phyloP scores from a whole-genome alignment of 2,113 vertebrate genomes.

The Tetrao urogallus region DNA sequence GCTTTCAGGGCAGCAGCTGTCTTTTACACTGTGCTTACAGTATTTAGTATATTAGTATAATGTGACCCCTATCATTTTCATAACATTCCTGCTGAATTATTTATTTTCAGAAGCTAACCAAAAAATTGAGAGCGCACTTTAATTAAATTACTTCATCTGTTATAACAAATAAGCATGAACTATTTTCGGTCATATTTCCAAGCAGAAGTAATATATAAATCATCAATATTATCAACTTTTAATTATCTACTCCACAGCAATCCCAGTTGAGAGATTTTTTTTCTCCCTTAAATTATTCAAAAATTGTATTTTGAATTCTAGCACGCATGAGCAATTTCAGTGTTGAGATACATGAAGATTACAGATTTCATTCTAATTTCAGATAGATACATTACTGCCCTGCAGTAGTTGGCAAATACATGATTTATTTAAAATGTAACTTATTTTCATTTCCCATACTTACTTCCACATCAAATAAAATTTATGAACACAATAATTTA shows the following conservation, averaged over 20 bases:
- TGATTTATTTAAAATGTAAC: neutral
- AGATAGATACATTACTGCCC: neutral
- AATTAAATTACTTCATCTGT: neutral
- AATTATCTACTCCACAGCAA: neutral
- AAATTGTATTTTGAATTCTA: neutral
- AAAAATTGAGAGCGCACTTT: neutral
- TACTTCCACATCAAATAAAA: neutral
- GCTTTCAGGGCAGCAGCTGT: neutral
- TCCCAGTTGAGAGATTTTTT: neutral
- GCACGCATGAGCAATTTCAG: neutral
- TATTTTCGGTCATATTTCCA: neutral
- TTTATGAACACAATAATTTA: neutral
- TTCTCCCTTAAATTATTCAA: neutral
- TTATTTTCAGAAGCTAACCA: neutral
- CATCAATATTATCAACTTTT: neutral
- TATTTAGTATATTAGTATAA: neutral
- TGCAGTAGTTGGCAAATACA: neutral
- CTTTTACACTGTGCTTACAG: neutral
- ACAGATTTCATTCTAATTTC: neutral
- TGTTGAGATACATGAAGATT: neutral
- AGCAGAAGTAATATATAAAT: neutral
- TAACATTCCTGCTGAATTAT: neutral
- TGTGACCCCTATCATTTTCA: neutral
- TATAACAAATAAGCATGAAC: neutral
- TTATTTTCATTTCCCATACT: neutral